Evolutionary conservation across 2,888 invertebrate genomes (phyloP).

Genomic region (Itoplectis maculator): DNA sequence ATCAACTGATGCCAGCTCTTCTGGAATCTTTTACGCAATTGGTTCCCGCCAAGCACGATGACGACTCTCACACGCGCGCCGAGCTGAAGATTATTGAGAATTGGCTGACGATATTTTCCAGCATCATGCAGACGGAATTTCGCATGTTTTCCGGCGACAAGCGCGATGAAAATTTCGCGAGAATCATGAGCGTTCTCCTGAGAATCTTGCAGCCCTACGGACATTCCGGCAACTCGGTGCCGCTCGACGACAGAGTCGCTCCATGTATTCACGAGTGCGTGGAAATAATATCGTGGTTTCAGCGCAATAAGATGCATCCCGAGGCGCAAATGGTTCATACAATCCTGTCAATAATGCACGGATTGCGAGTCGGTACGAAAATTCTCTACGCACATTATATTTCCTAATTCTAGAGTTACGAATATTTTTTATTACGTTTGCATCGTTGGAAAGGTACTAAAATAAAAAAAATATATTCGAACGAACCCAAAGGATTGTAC

Average conservation of each 20-base stretch:
- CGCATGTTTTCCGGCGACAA: slow-evolving; percentile 53
- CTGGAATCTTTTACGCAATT: slow-evolving; percentile 76
- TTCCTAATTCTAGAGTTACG: not conserved
- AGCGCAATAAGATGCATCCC: slow-evolving; percentile 70
- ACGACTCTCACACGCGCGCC: slow-evolving; percentile 57
- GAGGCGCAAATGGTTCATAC: slow-evolving; percentile 64
- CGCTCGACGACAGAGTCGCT: slow-evolving; percentile 73
- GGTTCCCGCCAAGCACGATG: slow-evolving; percentile 63
- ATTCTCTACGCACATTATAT: not conserved
- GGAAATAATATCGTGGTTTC: slow-evolving; percentile 75
- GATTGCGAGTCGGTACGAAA: slow-evolving; percentile 73
- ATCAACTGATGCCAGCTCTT: slow-evolving; percentile 72
- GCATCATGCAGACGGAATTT: slow-evolving; percentile 68
- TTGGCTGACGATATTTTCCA: slow-evolving; percentile 75
- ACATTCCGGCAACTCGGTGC: slow-evolving; percentile 71
- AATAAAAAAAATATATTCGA: no score
- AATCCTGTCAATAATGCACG: slow-evolving; percentile 73
- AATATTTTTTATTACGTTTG: not conserved
- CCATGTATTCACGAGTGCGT: slow-evolving; percentile 77
- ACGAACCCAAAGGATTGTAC: no score
- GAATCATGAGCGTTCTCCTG: slow-evolving; percentile 69
- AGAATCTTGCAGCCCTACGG: slow-evolving; percentile 75
- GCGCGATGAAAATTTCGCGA: slow-evolving; percentile 64
- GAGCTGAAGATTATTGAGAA: slow-evolving; percentile 73
- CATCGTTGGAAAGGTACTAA: no score